Percentiles rank a stretch among this genome's conserved stretches.
Evolutionary conservation across 1,140 invertebrate species (phyloP).

Genomic region (Alviniconcha marisindica): DNA sequence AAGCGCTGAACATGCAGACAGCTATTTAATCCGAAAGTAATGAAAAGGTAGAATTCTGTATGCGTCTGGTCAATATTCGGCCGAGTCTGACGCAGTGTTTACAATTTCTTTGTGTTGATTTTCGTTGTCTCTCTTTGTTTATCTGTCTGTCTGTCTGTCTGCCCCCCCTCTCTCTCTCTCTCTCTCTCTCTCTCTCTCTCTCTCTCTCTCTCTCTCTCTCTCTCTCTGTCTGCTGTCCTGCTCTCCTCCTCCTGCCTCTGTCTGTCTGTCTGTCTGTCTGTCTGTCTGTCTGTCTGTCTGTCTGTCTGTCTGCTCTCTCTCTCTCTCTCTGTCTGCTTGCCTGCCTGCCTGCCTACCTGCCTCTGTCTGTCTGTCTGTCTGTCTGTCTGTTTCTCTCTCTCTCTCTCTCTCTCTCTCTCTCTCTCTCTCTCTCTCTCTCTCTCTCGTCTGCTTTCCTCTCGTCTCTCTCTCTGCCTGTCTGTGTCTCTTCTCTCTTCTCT

Average conservation of each 20-base stretch:
- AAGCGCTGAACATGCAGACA: neutral
- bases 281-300: constrained; percentile 1
- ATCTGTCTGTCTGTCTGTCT: neutral
- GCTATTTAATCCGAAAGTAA: no score
- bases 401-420: constrained; percentile 29
- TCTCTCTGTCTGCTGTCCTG: neutral
- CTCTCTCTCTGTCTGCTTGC: no score
- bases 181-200: constrained; percentile 11
- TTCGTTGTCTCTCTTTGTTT: no score
- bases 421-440: neutral
- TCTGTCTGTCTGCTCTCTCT: no score
- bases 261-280: constrained; percentile 11
- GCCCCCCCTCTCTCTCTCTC: constrained; percentile 15
- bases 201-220: constrained; percentile 11
- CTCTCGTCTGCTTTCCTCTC: neutral
- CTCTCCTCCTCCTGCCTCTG: neutral
- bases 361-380: no score
- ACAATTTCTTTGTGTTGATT: no score
- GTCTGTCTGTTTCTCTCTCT: no score
- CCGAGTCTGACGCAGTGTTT: no score
- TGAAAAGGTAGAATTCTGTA: no score
- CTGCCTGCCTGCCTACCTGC: no score
- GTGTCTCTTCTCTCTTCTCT: neutral
- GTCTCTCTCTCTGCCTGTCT: neutral
- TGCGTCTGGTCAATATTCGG: no score